These are phyloP conservation scores for Calonectris borealis DNA, from an alignment of 2,113 vertebrate species.

Conservation along the genomic window DNA sequence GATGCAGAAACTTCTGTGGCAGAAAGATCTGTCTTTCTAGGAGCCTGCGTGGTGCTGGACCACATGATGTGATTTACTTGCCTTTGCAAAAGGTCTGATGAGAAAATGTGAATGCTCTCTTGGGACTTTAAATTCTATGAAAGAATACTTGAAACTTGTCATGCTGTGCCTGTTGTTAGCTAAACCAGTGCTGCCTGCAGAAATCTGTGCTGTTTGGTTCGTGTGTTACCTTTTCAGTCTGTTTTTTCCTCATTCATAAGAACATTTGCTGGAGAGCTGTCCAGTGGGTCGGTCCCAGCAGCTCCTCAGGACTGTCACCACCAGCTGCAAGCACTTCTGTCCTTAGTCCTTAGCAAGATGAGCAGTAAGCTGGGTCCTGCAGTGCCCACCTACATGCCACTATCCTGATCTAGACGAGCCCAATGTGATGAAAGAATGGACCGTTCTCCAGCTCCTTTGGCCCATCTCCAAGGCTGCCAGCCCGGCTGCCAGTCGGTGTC, in stretches of 20 bases:
- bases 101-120: background rate
- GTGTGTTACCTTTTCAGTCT: background rate
- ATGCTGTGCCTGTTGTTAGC: background rate
- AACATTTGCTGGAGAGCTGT: background rate
- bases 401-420: background rate
- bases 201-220: background rate
- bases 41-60: background rate
- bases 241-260: background rate
- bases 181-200: background rate
- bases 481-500: background rate
- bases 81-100: background rate
- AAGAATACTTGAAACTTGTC: background rate
- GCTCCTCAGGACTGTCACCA: background rate
- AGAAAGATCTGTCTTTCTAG: background rate
- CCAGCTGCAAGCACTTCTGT: background rate
- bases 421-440: background rate
- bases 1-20: background rate
- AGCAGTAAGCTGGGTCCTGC: background rate
- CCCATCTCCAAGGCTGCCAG: background rate
- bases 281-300: background rate
- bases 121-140: background rate
- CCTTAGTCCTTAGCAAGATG: background rate
- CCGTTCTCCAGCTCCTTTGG: background rate
- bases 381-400: background rate
- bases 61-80: background rate